Base-by-base conservation (phyloP, 2,113 vertebrate species). In the Oncorhynchus keta region DNA sequence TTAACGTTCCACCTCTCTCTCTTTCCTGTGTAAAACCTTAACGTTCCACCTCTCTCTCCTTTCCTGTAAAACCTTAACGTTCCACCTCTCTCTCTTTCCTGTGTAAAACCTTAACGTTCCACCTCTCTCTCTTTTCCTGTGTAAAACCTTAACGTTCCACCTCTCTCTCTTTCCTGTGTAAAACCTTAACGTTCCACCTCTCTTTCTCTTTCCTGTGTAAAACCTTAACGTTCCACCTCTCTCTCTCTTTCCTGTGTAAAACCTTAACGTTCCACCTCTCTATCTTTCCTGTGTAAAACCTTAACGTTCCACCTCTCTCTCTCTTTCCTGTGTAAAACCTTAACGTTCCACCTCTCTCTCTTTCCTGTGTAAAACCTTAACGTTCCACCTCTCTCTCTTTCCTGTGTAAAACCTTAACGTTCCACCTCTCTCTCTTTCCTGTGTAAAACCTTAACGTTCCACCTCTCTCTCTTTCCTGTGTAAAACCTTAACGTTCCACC, bases 101-200 rank as follows among this genome's bases (percentile, higher is more conserved):
- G 26, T 26, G 26, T 26, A 26, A 26, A 26, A 26, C 26, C 26
- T 26, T 2, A 26, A 26, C 26, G 2, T 26, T 26, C 24, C 24
- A 24, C 70, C 77, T 66, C 2, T 79, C 70, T 66, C 70, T 65
- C 64, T 45, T 26, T 26, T 26, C 26, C 26, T 26, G 26, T 26
- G 26, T 26, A 26, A 26, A 26, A 26, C 26, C 26, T 26, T 2
- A 26, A 26, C 26, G 2, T 26, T 26, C 24, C 24, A 24, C 68
- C 2, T 79, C 72, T 66, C 70, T 65, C 64, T 45, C 69, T 26
- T 26, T 26, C 26, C 26, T 26, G 26, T 26, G 26, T 26, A 26
- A 26, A 26, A 26, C 26, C 26, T 26, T 2, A 26, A 26, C 26
- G 2, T 26, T 26, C 24, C 24, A 24, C 45, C 77, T 66, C 2